Evolutionary conservation across 2,888 invertebrate species (phyloP), one percentile per base, ranked within the genome.

Genomic region (Chrysodeixis includens): DNA sequence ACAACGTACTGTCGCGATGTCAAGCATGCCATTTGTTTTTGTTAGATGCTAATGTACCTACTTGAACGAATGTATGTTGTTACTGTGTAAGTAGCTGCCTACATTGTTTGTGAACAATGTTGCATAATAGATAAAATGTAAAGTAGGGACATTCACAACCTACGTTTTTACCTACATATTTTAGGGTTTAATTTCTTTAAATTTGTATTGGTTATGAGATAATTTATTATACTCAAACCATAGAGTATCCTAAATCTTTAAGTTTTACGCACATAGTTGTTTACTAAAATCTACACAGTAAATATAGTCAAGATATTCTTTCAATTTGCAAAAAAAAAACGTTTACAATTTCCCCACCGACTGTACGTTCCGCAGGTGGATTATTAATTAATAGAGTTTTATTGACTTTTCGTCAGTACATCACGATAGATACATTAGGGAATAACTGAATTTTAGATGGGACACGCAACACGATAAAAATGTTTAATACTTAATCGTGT

Each of bases 371-470:
- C 68, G 81, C 85, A 84, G 82, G 84, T 84, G 81, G 76, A 79
- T 70, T 63, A 80, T 87, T 79, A 88, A 86, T 87, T 83, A 80
- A 89, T 84, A 74, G 60, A 60, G 69, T 83, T 85, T 79, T 90
- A 89, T 89, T 87, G 88, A 88, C 88, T 83, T 88, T 84, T 79
- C 74, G 79, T 72, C 79, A 66, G 57, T 59, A 74, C 52, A 65
- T 74, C 62, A 62, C 74, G 73, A 69, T 69, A 73, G 70, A 66
- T 79, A 76, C 82, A 81, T 85, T 83, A 77, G 80, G 81, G 79
- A 79, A 77, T 78, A 64, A 60, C 69, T 60, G 63, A 67, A 77
- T 71, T 66, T 66, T 55, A 66, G 57, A 61, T 62, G 70, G 63
- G 59, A 76, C 90, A 88, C 84, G 86, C 86, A 78, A 86, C 53